Conservation (phyloP, 2,113 vertebrate genomes). For the Eidolon helvum region DNA sequence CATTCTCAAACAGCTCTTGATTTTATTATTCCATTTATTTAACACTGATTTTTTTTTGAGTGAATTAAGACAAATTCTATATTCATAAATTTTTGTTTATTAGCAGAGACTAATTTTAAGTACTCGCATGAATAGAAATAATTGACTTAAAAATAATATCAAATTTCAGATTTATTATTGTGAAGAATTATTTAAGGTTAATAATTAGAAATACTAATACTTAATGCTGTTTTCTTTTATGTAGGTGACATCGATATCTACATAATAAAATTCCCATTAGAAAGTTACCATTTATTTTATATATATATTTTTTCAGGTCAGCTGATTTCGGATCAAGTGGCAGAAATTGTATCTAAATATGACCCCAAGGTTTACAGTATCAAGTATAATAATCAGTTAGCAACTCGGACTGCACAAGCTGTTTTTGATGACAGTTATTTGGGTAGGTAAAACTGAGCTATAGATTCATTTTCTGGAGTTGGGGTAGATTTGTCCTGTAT, state of each 20-base stretch:
- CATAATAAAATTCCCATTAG: background rate
- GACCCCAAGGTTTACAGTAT: constrained; percentile 81
- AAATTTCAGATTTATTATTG: background rate
- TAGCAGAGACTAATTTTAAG: background rate
- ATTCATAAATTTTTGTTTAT: background rate
- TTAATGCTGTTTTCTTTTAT: fast-evolving
- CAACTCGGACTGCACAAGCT: constrained; percentile 90
- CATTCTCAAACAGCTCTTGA: background rate
- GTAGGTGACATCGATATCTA: background rate
- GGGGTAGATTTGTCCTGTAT: background rate
- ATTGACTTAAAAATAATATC: background rate
- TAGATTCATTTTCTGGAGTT: background rate
- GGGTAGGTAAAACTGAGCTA: constrained; percentile 82
- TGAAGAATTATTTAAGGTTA: background rate
- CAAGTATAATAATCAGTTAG: constrained; percentile 86
- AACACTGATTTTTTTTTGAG: background rate
- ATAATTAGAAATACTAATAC: background rate
- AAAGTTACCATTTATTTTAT: background rate
- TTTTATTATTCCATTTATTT: background rate
- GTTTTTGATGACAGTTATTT: constrained; percentile 97
- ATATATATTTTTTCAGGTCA: constrained; percentile 85
- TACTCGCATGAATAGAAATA: background rate
- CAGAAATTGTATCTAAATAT: constrained; percentile 90
- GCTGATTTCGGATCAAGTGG: constrained; percentile 94
- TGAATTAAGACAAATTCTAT: background rate